These are phyloP conservation scores for Leucophenga varia DNA, from an alignment of 1,140 invertebrate species.

Conservation along the genomic window DNA sequence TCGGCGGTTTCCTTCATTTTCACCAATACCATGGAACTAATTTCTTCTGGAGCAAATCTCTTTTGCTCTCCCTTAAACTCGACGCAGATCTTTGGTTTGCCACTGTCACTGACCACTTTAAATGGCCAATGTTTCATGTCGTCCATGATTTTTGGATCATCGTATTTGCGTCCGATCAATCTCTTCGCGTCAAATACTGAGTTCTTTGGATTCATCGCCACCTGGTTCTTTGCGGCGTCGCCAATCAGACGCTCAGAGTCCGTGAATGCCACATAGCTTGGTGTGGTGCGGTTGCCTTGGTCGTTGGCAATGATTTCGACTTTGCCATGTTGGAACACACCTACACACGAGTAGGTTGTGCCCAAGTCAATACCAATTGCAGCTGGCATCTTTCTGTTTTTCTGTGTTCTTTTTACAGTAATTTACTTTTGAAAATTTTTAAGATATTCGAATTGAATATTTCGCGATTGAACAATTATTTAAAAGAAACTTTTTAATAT, in stretches of 20 bases:
- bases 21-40: constrained; percentile 73
- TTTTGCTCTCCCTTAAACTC: constrained; percentile 74
- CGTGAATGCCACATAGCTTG: constrained; percentile 88
- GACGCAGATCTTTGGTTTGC: constrained; percentile 71
- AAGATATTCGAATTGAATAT: too few relatives aligned
- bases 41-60: constrained; percentile 73
- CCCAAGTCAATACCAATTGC: constrained; percentile 81
- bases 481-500: too few relatives aligned
- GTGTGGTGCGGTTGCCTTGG: constrained; percentile 87
- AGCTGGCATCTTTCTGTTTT: constrained; percentile 62
- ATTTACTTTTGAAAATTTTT: too few relatives aligned
- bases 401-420: constrained; percentile 23
- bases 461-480: too few relatives aligned
- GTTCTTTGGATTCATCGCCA: constrained; percentile 80
- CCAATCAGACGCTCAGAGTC: constrained; percentile 86
- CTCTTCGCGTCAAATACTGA: constrained; percentile 76
- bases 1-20: constrained; percentile 84
- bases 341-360: constrained; percentile 80
- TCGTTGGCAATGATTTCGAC: constrained; percentile 93
- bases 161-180: constrained; percentile 67
- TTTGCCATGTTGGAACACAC: constrained; percentile 78
- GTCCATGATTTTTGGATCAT: constrained; percentile 70
- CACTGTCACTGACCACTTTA: constrained; percentile 65
- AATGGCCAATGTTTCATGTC: constrained; percentile 79
- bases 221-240: constrained; percentile 75